Evolutionary conservation across 2,888 invertebrate genomes (phyloP).

Genomic region (Macrophya alboannulata): DNA sequence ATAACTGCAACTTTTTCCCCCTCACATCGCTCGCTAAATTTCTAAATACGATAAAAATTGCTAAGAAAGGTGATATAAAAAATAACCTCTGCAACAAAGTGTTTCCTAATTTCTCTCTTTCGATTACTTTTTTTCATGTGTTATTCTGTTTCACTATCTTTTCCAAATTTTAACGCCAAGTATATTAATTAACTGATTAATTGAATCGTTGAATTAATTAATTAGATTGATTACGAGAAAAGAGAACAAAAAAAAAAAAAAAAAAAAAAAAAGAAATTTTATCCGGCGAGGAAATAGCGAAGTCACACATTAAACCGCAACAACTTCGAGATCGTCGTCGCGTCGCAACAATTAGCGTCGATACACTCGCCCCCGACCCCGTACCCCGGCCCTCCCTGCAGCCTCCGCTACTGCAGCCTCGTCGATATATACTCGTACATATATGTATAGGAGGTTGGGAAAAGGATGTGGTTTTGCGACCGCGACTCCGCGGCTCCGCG

Average conservation of each 20-base stretch:
- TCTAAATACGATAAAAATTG: too few species aligned
- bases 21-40: neutral
- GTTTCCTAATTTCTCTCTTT: too few species aligned
- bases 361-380: neutral
- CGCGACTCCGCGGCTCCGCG: constrained; percentile 2
- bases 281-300: neutral
- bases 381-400: too few species aligned
- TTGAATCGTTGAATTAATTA: neutral
- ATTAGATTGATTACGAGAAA: neutral
- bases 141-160: too few species aligned
- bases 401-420: neutral
- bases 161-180: neutral
- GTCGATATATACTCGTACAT: neutral
- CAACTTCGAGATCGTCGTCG: neutral
- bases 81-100: too few species aligned
- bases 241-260: neutral
- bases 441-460: neutral
- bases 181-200: neutral
- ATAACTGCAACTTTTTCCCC: neutral
- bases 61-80: too few species aligned
- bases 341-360: constrained; percentile 23
- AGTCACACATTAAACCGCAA: neutral
- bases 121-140: too few species aligned
- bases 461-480: constrained; percentile 43
- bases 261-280: too few species aligned